These are phyloP conservation scores for Pammene fasciana DNA, from an alignment of 2,888 invertebrate species.

Conservation along the genomic window DNA sequence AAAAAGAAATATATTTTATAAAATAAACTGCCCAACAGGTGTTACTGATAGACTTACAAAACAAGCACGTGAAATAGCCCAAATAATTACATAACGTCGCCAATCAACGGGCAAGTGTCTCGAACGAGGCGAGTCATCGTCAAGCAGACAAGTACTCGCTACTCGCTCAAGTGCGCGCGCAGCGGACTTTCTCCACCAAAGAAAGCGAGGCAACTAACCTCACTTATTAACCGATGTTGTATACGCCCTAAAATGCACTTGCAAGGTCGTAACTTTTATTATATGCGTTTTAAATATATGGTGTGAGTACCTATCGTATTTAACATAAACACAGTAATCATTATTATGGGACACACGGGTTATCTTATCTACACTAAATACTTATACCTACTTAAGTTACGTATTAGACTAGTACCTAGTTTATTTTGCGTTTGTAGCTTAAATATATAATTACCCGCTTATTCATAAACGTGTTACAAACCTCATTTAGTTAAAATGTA, in stretches of 20 bases:
- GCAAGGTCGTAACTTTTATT: conserved; percentile 29
- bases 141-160: conserved; percentile 43
- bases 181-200: conserved; percentile 76
- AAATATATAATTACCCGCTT: no score
- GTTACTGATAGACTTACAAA: conserved; percentile 11
- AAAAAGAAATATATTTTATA: not conserved
- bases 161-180: conserved; percentile 49
- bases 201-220: conserved; percentile 61
- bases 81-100: conserved; percentile 50
- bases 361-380: not conserved
- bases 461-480: no score
- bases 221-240: conserved; percentile 28
- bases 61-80: conserved; percentile 23
- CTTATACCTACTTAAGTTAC: no score
- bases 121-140: conserved; percentile 48
- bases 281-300: conserved; percentile 18
- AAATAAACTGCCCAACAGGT: conserved; percentile 21
- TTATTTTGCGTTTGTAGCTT: no score
- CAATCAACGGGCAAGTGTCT: conserved; percentile 46
- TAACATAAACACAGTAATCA: not conserved
- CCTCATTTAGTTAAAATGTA: no score
- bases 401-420: no score
- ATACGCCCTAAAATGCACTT: conserved; percentile 31
- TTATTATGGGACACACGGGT: not conserved
- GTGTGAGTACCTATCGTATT: not conserved